Conservation (phyloP, 1,140 invertebrate species). For the Drosophila leontia region DNA sequence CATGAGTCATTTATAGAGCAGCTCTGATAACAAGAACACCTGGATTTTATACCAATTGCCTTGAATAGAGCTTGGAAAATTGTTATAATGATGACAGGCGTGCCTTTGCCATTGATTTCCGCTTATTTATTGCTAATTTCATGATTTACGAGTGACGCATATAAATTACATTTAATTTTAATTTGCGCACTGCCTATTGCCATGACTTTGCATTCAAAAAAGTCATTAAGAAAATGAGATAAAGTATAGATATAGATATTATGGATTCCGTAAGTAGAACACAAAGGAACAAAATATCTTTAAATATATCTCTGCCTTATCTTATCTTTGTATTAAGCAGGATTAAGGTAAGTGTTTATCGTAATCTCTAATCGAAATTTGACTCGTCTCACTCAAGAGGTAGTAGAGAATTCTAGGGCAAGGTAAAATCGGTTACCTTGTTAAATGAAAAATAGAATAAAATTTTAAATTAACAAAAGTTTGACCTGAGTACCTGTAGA, state of each 20-base stretch:
- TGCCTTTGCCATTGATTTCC: neutral
- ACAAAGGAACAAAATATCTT: neutral
- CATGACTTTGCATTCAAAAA: slow-evolving; percentile 1
- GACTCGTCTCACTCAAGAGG: too few species aligned
- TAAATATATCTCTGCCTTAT: neutral
- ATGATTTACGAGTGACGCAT: slow-evolving; percentile 18
- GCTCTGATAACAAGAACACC: slow-evolving; percentile 2
- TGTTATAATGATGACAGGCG: too few species aligned
- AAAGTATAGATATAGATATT: neutral
- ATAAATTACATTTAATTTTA: slow-evolving; percentile 31
- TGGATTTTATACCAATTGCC: neutral
- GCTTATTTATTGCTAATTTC: slow-evolving; percentile 13
- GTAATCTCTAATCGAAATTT: neutral
- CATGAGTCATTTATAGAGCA: neutral
- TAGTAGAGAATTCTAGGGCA: too few species aligned
- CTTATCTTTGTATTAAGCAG: slow-evolving; percentile 14
- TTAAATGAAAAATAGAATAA: too few species aligned
- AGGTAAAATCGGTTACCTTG: too few species aligned
- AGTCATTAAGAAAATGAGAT: neutral
- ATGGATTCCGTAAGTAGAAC: neutral
- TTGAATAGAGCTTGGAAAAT: neutral
- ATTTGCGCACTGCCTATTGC: neutral
- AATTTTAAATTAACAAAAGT: too few species aligned
- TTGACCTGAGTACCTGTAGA: too few species aligned
- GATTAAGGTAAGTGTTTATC: slow-evolving; percentile 1